These are phyloP conservation scores for Clusia tigrina DNA, from an alignment of 2,888 invertebrate species.

Conservation along the genomic window DNA sequence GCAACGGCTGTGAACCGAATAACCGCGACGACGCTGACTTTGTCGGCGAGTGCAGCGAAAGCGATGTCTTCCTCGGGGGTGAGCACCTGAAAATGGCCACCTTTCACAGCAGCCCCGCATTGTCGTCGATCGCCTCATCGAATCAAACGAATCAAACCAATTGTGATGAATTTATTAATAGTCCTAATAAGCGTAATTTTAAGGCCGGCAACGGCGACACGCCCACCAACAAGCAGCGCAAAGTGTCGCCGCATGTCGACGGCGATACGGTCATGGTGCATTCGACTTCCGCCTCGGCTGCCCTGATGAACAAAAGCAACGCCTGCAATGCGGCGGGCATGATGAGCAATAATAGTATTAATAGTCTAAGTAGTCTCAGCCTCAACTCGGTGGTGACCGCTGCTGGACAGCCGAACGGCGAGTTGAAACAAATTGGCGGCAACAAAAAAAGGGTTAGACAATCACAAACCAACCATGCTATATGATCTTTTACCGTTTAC, in stretches of 20 bases:
- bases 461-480: too few relatives aligned
- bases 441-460: slow-evolving; percentile 63
- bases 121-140: slow-evolving; percentile 50
- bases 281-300: slow-evolving; percentile 30
- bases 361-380: slow-evolving; percentile 38
- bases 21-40: slow-evolving; percentile 36
- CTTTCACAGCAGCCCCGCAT: slow-evolving; percentile 49
- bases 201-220: slow-evolving; percentile 33
- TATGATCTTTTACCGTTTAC: too few relatives aligned
- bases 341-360: slow-evolving; percentile 42
- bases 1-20: slow-evolving; percentile 37
- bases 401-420: slow-evolving; percentile 49
- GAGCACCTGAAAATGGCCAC: slow-evolving; percentile 49
- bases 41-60: slow-evolving; percentile 43
- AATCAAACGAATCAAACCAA: slow-evolving; percentile 59
- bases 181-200: slow-evolving; percentile 38
- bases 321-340: slow-evolving; percentile 33
- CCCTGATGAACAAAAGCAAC: slow-evolving; percentile 18
- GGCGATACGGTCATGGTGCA: slow-evolving; percentile 35
- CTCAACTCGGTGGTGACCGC: slow-evolving; percentile 35
- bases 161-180: slow-evolving; percentile 49
- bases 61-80: slow-evolving; percentile 46
- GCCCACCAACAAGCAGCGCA: slow-evolving; percentile 19
- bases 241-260: too few relatives aligned
- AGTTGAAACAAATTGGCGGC: slow-evolving; percentile 56